A percentile compares a stretch with the other conserved stretches of the same genome.
These are phyloP conservation scores for Drosophila auraria DNA, from an alignment of 1,140 invertebrate genomes.

Conservation along the genomic window DNA sequence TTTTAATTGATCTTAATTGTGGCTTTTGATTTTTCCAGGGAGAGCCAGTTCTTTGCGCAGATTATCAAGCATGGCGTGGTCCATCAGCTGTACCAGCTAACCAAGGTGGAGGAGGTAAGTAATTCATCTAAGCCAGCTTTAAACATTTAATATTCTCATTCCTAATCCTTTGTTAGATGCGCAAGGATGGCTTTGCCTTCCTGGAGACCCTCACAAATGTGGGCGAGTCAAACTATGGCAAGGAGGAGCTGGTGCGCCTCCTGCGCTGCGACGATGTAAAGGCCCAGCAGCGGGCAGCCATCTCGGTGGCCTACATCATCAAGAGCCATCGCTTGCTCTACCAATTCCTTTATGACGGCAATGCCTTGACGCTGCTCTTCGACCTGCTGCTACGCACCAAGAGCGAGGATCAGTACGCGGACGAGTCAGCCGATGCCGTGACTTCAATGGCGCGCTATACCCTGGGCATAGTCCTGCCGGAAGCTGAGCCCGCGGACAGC, in stretches of 20 bases:
- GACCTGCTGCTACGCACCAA: slow-evolving; percentile 73
- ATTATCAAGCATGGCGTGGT: slow-evolving; percentile 81
- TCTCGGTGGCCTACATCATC: slow-evolving; percentile 78
- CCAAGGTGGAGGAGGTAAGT: slow-evolving; percentile 73
- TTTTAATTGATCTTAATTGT: background rate
- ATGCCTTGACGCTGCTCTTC: slow-evolving; percentile 70
- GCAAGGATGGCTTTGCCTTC: slow-evolving; percentile 75
- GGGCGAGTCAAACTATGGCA: slow-evolving; percentile 83
- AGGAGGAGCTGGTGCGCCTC: slow-evolving; percentile 76
- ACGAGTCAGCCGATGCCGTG: slow-evolving; percentile 77
- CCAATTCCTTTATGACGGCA: slow-evolving; percentile 79
- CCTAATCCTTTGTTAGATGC: slow-evolving; percentile 45
- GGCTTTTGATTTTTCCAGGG: slow-evolving; percentile 41
- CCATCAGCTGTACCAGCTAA: slow-evolving; percentile 79
- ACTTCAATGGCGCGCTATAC: slow-evolving; percentile 75
- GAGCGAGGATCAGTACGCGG: slow-evolving; percentile 65
- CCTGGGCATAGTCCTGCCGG: slow-evolving; percentile 68
- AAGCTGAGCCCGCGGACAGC: slow-evolving; percentile 40
- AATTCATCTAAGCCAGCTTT: background rate
- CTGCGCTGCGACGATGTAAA: slow-evolving; percentile 69
- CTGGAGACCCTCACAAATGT: slow-evolving; percentile 80
- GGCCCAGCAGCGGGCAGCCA: slow-evolving; percentile 78
- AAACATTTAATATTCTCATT: background rate
- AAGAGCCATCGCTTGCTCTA: slow-evolving; percentile 77
- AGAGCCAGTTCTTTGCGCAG: slow-evolving; percentile 83